A percentile compares a stretch with the other conserved stretches of the same genome.
These are phyloP conservation scores for Percopsis omiscomaycus DNA, from an alignment of 2,797 vertebrate species.

Conservation along the genomic window DNA sequence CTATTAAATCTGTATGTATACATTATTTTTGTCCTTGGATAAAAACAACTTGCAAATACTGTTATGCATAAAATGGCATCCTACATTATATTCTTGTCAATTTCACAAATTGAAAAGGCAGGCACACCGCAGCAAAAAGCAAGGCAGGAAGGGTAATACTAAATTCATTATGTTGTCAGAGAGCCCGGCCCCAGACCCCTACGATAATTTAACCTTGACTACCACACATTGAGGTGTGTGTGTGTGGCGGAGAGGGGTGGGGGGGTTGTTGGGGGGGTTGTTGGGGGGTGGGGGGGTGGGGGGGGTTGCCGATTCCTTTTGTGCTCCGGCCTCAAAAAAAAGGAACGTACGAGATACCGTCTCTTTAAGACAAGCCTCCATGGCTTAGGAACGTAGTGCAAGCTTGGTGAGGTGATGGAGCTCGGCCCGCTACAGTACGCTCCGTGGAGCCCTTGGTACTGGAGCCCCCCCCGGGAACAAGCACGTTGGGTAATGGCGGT, in stretches of 20 bases:
- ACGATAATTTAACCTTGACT: slow-evolving; percentile 58
- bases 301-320: slow-evolving; percentile 34
- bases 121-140: slow-evolving; percentile 78
- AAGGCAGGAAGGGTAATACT: slow-evolving; percentile 71
- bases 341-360: slow-evolving; percentile 73
- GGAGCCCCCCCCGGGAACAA: slow-evolving; percentile 51
- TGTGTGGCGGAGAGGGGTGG: too few species aligned
- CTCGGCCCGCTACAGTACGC: slow-evolving; percentile 50
- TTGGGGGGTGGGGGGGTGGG: too few species aligned
- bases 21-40: slow-evolving; percentile 49
- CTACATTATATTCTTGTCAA: slow-evolving; percentile 81
- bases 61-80: slow-evolving; percentile 70
- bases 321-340: slow-evolving; percentile 42
- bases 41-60: slow-evolving; percentile 72
- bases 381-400: slow-evolving; percentile 62
- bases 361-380: slow-evolving; percentile 69
- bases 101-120: slow-evolving; percentile 85
- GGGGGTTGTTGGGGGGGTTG: too few species aligned
- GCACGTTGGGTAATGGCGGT: neutral
- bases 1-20: slow-evolving; percentile 77
- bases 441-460: slow-evolving; percentile 42
- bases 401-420: slow-evolving; percentile 51
- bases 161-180: slow-evolving; percentile 57
- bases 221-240: slow-evolving; percentile 31
- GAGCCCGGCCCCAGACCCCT: slow-evolving; percentile 50